These are phyloP conservation scores for Ispidina picta DNA, from an alignment of 2,797 vertebrate genomes.

Conservation along the genomic window DNA sequence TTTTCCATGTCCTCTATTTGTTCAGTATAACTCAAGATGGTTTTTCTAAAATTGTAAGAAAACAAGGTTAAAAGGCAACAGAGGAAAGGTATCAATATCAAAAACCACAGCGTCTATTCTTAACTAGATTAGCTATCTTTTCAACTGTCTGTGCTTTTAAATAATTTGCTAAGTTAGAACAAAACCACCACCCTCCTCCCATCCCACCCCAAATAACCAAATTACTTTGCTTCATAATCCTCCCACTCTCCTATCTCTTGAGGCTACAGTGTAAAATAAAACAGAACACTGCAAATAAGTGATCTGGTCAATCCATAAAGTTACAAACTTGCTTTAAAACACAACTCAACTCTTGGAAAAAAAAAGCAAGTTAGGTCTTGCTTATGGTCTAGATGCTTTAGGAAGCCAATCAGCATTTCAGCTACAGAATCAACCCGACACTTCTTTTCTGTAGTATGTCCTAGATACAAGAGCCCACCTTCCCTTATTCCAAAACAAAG, in stretches of 20 bases:
- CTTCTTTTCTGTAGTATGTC: neutral
- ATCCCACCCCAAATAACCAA: slow-evolving; percentile 43
- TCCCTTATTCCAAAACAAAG: neutral
- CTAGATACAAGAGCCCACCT: neutral
- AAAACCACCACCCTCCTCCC: slow-evolving; percentile 6
- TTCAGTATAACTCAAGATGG: neutral
- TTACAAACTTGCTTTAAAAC: neutral
- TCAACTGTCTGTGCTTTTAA: slow-evolving; percentile 53
- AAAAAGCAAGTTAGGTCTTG: neutral
- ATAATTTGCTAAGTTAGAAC: slow-evolving; percentile 54
- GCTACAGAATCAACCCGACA: neutral
- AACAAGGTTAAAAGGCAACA: slow-evolving; percentile 24
- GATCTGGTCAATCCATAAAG: neutral
- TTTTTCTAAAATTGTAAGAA: slow-evolving; percentile 22
- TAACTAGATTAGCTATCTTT: slow-evolving; percentile 41
- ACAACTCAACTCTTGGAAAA: neutral
- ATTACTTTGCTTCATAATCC: slow-evolving; percentile 48
- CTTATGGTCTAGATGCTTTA: neutral
- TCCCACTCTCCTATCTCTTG: slow-evolving; percentile 33
- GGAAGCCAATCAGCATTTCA: neutral
- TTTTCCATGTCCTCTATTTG: neutral
- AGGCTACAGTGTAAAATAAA: neutral
- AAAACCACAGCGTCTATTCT: neutral
- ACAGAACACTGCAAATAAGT: slow-evolving; percentile 4
- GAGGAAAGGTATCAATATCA: slow-evolving; percentile 41